These are phyloP conservation scores for Ferdinandea cuprea DNA, from an alignment of 2,888 invertebrate species.

Conservation along the genomic window DNA sequence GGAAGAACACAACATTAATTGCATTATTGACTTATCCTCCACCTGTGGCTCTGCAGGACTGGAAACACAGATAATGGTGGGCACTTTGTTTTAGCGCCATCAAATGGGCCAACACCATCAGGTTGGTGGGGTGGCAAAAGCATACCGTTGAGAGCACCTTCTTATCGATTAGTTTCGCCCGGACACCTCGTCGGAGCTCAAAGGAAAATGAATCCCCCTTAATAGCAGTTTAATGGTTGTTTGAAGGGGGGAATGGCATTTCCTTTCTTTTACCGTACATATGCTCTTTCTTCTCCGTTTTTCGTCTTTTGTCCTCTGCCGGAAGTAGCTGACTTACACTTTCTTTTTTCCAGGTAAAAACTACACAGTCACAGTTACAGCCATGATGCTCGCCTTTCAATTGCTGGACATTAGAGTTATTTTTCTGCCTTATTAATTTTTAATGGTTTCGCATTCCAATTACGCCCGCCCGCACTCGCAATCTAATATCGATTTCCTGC, in stretches of 20 bases:
- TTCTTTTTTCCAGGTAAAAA: constrained; percentile 20
- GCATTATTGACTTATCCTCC: constrained; percentile 65
- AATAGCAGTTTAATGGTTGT: constrained; percentile 16
- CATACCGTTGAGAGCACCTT: constrained; percentile 5
- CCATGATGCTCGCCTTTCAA: constrained; percentile 49
- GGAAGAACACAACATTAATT: constrained; percentile 50
- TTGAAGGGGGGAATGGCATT: constrained; percentile 13
- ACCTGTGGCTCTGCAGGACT: constrained; percentile 58
- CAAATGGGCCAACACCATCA: constrained; percentile 40
- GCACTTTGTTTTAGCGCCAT: constrained; percentile 55
- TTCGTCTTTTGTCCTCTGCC: constrained; percentile 33
- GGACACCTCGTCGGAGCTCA: constrained; percentile 15
- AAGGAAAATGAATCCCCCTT: constrained; percentile 27
- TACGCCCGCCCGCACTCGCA: constrained; percentile 25
- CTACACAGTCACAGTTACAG: constrained; percentile 13
- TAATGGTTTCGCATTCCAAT: constrained; percentile 68
- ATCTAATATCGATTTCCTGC: constrained; percentile 55
- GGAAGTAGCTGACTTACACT: constrained; percentile 45
- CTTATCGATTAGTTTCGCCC: constrained; percentile 46
- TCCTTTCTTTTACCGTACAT: constrained; percentile 42
- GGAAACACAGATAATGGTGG: constrained; percentile 25
- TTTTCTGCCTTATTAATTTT: constrained; percentile 70
- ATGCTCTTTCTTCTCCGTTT: constrained; percentile 25
- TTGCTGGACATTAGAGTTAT: constrained; percentile 50
- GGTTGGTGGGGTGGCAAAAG: not conserved